Base-by-base conservation (phyloP, 2,797 vertebrate genomes). In the Erpetoichthys calabaricus region DNA sequence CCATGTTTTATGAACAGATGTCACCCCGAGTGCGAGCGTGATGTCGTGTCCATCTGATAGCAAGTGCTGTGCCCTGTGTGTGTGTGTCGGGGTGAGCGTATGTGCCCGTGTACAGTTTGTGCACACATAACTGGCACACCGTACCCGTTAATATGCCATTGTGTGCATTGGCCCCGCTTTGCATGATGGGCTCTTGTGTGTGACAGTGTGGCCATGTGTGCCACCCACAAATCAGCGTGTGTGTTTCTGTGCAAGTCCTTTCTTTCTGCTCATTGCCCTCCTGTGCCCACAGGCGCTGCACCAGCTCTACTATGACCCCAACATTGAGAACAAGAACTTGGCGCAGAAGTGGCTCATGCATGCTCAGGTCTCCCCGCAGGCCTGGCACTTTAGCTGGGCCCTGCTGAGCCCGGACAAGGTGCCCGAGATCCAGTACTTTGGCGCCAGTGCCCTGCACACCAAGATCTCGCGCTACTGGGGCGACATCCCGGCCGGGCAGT, bases 281-380 rank as follows among this genome's bases (percentile, higher is more conserved):
- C 55, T 68, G 53, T 74, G 64, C 61, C 64, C 64, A 3, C 70
- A 99, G 96, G 96, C 94, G 45, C 89, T 99, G 61, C 95, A 98
- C 73, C 96, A 98, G 76, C 79, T 99, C 59, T 99, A 99, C 80
- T 99, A 98, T 7, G 96, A 99, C 74, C 96, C 96, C 44, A 97
- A 94, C 75, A 99, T 99, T 49, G 96, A 99, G 73, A 98, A 99
- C 82, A 99, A 99, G 83, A 99, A 99, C 77, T 78, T 98, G 80
- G 95, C 96, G 70, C 96, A 99, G 85, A 99, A 97, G 81, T 99
- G 96, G 96, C 82, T 99, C 61, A 98, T 99, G 96, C 95, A 97
- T 77, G 96, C 96, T 1, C 96, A 98, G 79, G 89, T 98, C 4
- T 98, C 95, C 1, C 94, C 96, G 46, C 92, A 99, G 73, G 96